These are phyloP conservation scores for Rhaphigaster nebulosa DNA, from an alignment of 2,888 invertebrate species.

Conservation along the genomic window DNA sequence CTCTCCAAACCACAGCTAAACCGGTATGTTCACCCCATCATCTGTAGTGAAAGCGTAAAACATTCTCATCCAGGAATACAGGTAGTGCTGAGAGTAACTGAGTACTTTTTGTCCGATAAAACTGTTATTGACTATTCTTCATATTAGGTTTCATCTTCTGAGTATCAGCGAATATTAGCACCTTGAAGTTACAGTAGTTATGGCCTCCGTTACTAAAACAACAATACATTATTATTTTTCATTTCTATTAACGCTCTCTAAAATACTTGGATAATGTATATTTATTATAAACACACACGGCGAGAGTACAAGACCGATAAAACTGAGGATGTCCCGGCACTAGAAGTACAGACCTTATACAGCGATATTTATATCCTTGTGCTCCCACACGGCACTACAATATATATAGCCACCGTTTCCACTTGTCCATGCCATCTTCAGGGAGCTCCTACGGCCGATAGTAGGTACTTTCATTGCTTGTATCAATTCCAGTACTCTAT, in stretches of 20 bases:
- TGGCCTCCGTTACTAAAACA: too few species aligned
- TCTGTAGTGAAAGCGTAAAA: too few species aligned
- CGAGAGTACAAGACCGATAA: background rate
- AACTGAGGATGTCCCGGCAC: background rate
- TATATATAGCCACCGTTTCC: constrained; percentile 1
- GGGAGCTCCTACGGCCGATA: background rate
- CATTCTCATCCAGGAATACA: background rate
- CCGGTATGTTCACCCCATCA: background rate
- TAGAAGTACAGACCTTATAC: background rate
- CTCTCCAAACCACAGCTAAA: background rate
- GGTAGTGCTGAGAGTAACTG: background rate
- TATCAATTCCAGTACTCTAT: background rate
- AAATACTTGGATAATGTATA: background rate
- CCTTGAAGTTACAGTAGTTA: too few species aligned
- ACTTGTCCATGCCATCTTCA: background rate
- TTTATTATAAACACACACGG: background rate
- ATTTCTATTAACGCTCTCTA: background rate
- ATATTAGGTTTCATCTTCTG: background rate
- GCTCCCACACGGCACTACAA: background rate
- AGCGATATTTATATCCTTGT: background rate
- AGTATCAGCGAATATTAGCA: too few species aligned
- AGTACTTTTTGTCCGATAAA: background rate
- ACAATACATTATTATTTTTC: background rate
- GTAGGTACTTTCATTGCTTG: background rate
- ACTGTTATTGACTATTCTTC: background rate